Base-by-base conservation (phyloP, 1,140 invertebrate species). In the Papilio xuthus region DNA sequence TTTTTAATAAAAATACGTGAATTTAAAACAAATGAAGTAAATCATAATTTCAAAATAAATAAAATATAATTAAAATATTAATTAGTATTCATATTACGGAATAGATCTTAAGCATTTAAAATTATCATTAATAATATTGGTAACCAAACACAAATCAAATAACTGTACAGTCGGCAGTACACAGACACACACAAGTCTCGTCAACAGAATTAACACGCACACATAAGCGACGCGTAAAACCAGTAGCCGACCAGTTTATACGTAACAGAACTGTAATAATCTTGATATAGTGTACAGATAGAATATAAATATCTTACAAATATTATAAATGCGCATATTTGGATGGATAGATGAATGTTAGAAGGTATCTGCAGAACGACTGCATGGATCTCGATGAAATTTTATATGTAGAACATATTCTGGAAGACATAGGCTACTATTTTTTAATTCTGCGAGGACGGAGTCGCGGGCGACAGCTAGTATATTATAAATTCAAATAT, bases 201-300 rank as follows among this genome's bases (percentile, higher is more conserved):
- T 47, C 63, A 69, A 63, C 77, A 67, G 77, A 82, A 74, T 79
- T 72, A 32, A 67, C 72, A 89, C 88, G 67, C 86, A 87, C 86
- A 92, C 88, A 88, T n/a, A 70, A 15, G 78, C 84, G 84, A 8
- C 78, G 91, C 90, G 92, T 92, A 93, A 91, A 84, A 86, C 92
- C 90, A 92, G 92, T 90, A 90, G 92, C 87, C 81, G 81, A 85
- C 88, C 87, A 90, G 90, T 89, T 92, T 90, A 88, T 88, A 91
- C 88, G 88, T 90, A 91, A 92, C 85, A 86, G 86, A 91, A 92
- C 89, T 90, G 90, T 92, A 91, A 92, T 92, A 89, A 93, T 88
- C 84, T 80, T 84, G 83, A 88, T 88, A 91, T 88, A 89, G 82
- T 79, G 88, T 92, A 93, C 80, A 4, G 90, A 84, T 82, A 83